A percentile compares a stretch with the other conserved stretches of the same genome.
Conservation (phyloP, 2,797 vertebrate species). For the Platalea minor region DNA sequence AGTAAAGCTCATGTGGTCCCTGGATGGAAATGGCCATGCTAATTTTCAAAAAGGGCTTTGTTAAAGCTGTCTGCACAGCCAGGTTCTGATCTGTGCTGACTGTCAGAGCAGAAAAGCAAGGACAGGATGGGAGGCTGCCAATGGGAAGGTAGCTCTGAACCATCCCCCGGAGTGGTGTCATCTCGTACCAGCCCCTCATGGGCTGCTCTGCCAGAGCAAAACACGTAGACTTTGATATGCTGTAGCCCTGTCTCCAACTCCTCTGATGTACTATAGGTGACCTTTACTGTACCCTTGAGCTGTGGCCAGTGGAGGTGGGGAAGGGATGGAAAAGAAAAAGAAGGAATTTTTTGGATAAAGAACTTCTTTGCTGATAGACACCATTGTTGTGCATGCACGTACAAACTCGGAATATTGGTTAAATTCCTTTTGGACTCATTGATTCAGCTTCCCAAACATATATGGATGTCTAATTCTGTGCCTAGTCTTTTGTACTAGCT, state of each 20-base stretch:
- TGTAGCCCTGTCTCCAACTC: background rate
- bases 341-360: background rate
- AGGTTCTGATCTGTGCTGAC: background rate
- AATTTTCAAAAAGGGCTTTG: background rate
- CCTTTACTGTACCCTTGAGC: background rate
- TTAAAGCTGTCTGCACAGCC: background rate
- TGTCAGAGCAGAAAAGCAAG: background rate
- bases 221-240: accelerated
- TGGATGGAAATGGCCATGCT: background rate
- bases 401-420: background rate
- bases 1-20: background rate
- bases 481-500: background rate
- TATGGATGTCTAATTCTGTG: background rate
- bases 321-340: background rate
- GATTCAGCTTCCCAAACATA: background rate
- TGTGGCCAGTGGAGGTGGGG: background rate
- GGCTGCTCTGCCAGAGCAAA: background rate
- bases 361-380: background rate
- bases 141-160: background rate
- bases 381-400: background rate
- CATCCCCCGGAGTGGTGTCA: accelerated
- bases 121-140: background rate
- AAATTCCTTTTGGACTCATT: background rate
- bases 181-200: background rate
- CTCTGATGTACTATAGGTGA: background rate